phyloP scores from a whole-genome alignment of 2,888 invertebrate genomes.

The Trachelus iudaicus region DNA sequence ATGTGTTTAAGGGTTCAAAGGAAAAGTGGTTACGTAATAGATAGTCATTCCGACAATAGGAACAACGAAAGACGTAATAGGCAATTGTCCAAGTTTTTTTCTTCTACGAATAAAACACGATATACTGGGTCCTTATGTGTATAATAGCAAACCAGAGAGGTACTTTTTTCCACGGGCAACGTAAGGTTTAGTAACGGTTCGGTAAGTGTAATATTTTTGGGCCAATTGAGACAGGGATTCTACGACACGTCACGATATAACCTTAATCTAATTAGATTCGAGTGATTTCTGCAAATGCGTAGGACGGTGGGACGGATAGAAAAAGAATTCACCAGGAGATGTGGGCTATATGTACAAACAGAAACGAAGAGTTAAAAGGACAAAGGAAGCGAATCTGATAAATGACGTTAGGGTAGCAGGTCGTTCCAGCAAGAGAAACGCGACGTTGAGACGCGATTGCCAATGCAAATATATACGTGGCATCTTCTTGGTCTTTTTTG shows the following conservation, averaged over 20 bases:
- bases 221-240: no score
- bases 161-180: neutral
- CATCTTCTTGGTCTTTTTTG: neutral
- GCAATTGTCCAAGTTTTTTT: neutral
- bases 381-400: constrained; percentile 27
- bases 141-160: neutral
- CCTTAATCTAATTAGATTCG: constrained; percentile 41
- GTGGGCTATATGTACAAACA: neutral
- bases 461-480: constrained; percentile 25
- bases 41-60: neutral
- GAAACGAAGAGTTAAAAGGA: constrained; percentile 7
- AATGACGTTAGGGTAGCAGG: constrained; percentile 14
- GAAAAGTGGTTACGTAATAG: neutral
- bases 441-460: constrained; percentile 12
- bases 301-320: neutral
- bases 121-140: neutral
- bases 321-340: neutral
- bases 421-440: constrained; percentile 3
- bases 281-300: constrained; percentile 21
- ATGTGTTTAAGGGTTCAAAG: neutral
- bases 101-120: neutral
- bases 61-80: neutral
- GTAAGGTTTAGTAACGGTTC: neutral
- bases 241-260: neutral
- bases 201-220: no score